Evolutionary conservation across 64 coral and sea anemone species (phyloP), one percentile per base, ranked within the genome.

Genomic region (Stylophora pistillata): DNA sequence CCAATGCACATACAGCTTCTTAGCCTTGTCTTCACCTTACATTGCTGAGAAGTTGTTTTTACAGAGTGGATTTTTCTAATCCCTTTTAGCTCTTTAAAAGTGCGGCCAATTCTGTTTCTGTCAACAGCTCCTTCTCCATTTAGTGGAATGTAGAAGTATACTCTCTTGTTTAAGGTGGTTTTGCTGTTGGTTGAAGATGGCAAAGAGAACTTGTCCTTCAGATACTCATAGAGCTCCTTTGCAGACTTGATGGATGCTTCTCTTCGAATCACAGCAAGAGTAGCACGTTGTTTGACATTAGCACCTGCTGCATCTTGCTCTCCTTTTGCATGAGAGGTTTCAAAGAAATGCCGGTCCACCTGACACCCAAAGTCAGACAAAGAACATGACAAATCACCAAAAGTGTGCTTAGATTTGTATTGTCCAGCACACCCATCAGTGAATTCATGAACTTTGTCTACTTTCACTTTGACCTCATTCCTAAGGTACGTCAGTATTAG

Each of bases 21-120:
- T 55, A 41, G 62, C 32, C 59, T 56, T 34, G 73, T 76, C 9
- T 58, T 56, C 25, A 73, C 66, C 88, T 89, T 89, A 23, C 75
- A 58, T 79, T 89, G 75, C 76, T 89, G 55, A 65, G 57, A 76
- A 65, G 88, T 78, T 72, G 71, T 78, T 41, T 79, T 73, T 27
- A 89, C 58, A 37, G 61, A 74, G 66, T 89, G 76, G 30, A 89
- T 79, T 53, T 89, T 89, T 65, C 74, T 78, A 75, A 89, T 89
- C 30, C 88, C 88, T 41, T 81, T 79, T 53, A 89, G 53, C 58
- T 89, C 41, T 68, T 89, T 70, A 32, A 89, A 89, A 41, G 28
- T 88, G 86, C 72, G 55, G 72, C 32, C 71, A 58, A 55, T 31
- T 23, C 86, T 60, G 52, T 76, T 76, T 57, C 30, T 57, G 55